Evolutionary conservation across 2,888 invertebrate genomes (phyloP), one percentile per base, ranked within the genome.

Genomic region (Formica aserva): DNA sequence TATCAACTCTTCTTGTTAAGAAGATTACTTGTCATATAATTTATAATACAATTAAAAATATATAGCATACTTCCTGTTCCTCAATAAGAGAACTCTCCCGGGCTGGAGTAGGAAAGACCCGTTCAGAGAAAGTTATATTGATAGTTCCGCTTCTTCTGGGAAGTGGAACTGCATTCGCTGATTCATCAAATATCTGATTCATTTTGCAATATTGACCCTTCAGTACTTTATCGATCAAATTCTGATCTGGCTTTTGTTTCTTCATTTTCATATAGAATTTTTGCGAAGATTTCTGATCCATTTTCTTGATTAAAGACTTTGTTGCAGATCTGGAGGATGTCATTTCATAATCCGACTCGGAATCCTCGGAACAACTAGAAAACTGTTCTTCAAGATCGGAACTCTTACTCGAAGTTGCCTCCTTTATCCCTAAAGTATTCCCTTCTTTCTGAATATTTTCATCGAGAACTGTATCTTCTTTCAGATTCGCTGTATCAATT

Each of bases 61-160:
- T 11, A 60, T 15, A 52, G 76, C 82, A 15, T 90, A 96, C 96
- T 94, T 97, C 97, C 89, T 97, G 96, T 94, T 98, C 98, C 92
- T 97, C 96, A 0, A 95, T 95, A 22, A 96, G 95, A 71, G 95
- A 95, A 0, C 97, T 97, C 94, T 98, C 98, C 85, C 98, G 95
- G 75, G 97, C 97, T 0, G 98, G 98, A 1, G 98, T 98, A 0
- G 98, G 97, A 93, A 98, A 98, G 32, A 96, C 96, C 80, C 98
- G 95, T 13, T 96, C 96, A 0, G 98, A 97, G 92, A 98, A 98
- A 45, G 95, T 96, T 13, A 98, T 96, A 87, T 96, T 95, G 75
- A 98, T 95, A 57, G 95, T 95, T 9, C 95, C 96, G 35, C 94
- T 93, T 89, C 95, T 95, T 89, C 98, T 95, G 15, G 96, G 95